phyloP scores from a whole-genome alignment of 2,113 vertebrate species.

The Actenoides lindsayi region DNA sequence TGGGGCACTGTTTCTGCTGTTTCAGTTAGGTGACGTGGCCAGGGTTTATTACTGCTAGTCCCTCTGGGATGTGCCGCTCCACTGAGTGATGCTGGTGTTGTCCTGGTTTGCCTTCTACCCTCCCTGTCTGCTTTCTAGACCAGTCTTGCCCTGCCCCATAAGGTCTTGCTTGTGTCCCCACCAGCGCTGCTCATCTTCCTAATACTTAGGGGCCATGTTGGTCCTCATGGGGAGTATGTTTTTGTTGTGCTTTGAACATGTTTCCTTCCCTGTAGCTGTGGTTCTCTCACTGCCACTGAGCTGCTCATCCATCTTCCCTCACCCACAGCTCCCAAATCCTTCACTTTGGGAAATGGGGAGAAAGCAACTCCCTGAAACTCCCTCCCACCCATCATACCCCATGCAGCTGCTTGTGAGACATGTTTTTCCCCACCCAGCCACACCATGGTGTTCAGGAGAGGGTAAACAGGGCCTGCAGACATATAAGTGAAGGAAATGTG shows the following conservation, averaged over 20 bases:
- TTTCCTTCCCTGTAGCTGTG: neutral
- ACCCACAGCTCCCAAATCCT: neutral
- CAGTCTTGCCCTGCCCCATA: neutral
- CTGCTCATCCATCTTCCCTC: neutral
- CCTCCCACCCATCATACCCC: neutral
- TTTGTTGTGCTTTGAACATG: neutral
- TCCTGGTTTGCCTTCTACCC: neutral
- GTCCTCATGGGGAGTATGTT: neutral
- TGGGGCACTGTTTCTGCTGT: neutral
- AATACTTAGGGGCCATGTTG: neutral
- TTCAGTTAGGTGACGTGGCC: neutral
- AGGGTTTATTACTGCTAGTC: neutral
- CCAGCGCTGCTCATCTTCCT: neutral
- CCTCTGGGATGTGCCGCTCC: neutral
- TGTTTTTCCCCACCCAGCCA: neutral
- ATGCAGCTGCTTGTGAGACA: neutral
- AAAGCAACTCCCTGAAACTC: neutral
- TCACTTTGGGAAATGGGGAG: neutral
- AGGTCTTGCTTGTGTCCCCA: neutral
- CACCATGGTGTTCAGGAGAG: neutral
- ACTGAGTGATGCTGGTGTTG: neutral
- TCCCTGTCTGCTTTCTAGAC: neutral
- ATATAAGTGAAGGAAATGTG: neutral
- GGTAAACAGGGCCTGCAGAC: neutral
- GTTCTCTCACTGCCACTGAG: neutral